Evolutionary conservation across 2,888 invertebrate genomes (phyloP), one percentile per base, ranked within the genome.

Genomic region (Exephanes ischioxanthus): DNA sequence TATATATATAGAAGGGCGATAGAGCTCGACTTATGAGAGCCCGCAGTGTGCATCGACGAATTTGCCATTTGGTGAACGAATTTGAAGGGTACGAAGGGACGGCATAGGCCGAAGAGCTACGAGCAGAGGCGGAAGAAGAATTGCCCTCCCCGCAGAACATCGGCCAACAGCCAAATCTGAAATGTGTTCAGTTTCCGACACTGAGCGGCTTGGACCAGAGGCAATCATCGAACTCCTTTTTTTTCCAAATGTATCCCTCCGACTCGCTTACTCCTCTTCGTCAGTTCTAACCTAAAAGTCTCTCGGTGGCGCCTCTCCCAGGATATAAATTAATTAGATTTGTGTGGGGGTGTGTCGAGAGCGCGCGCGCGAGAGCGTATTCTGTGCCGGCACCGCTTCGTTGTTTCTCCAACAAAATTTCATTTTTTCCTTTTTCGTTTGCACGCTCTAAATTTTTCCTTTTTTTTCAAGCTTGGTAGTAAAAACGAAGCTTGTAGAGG

Each of bases 291-390:
- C 76, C 61, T 76, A 61, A 80, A 53, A 83, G 85, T 75, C 75
- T 82, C 80, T 84, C 85, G 84, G 92, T 93, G 93, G 93, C 93
- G 93, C 93, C 93, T 93, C 90, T 88, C 89, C 86, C 86, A 87
- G 91, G 90, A 91, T 92, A 93, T 93, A 93, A 94, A 94, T 94
- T 93, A 94, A 94, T 93, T 94, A 93, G 94, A 94, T 92, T 93
- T 93, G 93, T 93, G 93, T 91, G 92, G 91, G 93, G 93, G 93
- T 93, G 94, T 93, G 93, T 93, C 92, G 84, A 90, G 11, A 9
- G 41, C 11, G 41, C 7, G 41, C 41, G 11, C 89, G 77, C 67
- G 72, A 75, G 83, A 67, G 83, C 72, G 55, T 55, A 70, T 63
- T 30, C 87, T 88, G 80, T 86, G 79, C 89, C 90, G 89, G 89